phyloP scores from a whole-genome alignment of 2,797 vertebrate species.

The Tokudaia muenninki region DNA sequence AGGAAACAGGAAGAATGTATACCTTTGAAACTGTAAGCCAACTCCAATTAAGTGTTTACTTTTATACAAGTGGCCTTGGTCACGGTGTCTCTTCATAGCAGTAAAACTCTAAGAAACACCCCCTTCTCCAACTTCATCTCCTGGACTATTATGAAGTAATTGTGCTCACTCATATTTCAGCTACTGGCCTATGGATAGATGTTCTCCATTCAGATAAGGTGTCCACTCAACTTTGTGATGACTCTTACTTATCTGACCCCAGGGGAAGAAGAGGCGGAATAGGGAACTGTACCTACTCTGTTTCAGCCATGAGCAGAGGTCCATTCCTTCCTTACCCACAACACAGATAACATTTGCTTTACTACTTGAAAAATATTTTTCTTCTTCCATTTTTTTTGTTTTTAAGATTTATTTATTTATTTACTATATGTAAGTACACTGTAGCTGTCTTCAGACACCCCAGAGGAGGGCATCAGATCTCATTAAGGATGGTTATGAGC shows the following conservation, averaged over 20 bases:
- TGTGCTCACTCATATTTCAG: not conserved
- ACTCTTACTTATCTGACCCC: not conserved
- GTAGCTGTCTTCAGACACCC: too few relatives aligned
- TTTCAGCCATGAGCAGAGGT: not conserved
- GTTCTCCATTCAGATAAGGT: not conserved
- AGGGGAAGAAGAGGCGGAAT: not conserved
- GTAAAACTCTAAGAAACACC: not conserved
- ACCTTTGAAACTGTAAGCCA: not conserved
- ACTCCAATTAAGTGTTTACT: not conserved
- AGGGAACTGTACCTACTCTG: not conserved
- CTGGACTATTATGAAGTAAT: not conserved
- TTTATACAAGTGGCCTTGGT: not conserved
- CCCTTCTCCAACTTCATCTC: not conserved
- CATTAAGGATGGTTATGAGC: too few relatives aligned
- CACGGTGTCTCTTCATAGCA: not conserved
- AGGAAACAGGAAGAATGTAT: conserved; percentile 48
- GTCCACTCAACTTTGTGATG: not conserved
- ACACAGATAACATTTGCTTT: not conserved
- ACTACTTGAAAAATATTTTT: not conserved
- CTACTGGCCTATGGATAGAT: not conserved
- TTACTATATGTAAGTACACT: too few relatives aligned
- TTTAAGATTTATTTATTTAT: too few relatives aligned
- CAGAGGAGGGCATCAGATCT: too few relatives aligned
- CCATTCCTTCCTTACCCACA: not conserved
- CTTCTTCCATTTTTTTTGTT: not conserved